Base-by-base conservation (phyloP, 37 sponge, comb jelly and placozoan genomes). In the Diacarnus erythraeanus region DNA sequence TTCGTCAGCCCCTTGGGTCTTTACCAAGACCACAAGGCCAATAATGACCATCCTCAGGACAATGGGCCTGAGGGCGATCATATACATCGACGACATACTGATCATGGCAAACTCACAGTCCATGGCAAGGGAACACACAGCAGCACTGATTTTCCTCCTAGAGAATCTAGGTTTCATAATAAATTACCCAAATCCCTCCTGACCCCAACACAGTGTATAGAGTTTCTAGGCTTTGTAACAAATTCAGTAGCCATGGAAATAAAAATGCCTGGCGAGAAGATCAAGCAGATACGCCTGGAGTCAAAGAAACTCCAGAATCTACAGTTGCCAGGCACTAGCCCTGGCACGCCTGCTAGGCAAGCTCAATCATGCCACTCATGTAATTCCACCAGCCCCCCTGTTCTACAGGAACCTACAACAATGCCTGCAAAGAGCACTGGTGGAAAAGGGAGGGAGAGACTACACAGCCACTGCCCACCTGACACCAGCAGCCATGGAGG, bases 221-320 rank as follows among this genome's bases (percentile, higher is more conserved):
- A 88, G 38, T 83, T 88, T 34, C 83, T 88, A 42, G 89, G 89
- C 3, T 72, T 88, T 9, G 25, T 72, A 40, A 26, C 82, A 8
- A 38, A 88, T 42, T 58, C 83, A 9, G 31, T 2, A 21, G 57
- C 38, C 5, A 88, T 88, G 79, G 56, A 63, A 22, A 25, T 77
- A 35, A 73, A 40, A 26, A 72, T 84, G 25, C 85, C 78, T 41
- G 33, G 67, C 8, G 60, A 72, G 41, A 78, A 78, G 72, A 37
- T 78, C 42, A 78, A 72, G 34, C n/a, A 57, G 33, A 68, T 74
- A 3, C 54, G 66, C 2, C 15, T 2, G 67, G 74, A 74, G 29
- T 35, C 64, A 38, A 38, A 33, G 43, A 69, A 72, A 22, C 64
- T 86, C n/a, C 40, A 26, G 31, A 3, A 21, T 21, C 22, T 2